Percentiles rank a stretch among this genome's conserved stretches.
These are phyloP conservation scores for Cantharis nigra DNA, from an alignment of 2,888 invertebrate genomes.

Conservation along the genomic window DNA sequence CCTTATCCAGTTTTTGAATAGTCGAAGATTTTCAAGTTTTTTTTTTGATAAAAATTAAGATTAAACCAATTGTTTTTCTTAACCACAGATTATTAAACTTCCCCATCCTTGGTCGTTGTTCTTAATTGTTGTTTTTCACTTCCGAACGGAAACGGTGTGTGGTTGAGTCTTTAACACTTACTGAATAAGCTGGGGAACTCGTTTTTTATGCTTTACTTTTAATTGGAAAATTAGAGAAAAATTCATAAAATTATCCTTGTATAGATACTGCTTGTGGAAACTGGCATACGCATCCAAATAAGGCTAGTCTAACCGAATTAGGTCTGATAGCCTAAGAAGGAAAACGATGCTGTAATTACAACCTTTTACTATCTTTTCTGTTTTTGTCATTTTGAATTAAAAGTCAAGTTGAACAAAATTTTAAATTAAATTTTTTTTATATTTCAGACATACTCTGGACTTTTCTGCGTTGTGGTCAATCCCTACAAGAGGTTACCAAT, in stretches of 20 bases:
- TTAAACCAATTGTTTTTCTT: no score
- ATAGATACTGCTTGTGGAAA: not conserved
- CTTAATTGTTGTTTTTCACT: not conserved
- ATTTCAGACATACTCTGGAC: conserved; percentile 97
- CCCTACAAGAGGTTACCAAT: conserved; percentile 99
- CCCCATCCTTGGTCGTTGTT: not conserved
- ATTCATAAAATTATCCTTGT: not conserved
- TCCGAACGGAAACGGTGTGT: not conserved
- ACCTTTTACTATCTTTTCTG: not conserved
- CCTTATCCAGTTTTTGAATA: not conserved
- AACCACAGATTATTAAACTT: not conserved
- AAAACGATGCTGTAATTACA: not conserved
- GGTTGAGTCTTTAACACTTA: not conserved
- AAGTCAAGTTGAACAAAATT: not conserved
- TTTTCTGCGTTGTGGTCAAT: conserved; percentile 99
- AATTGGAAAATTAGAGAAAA: not conserved
- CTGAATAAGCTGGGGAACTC: not conserved
- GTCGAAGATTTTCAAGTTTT: not conserved
- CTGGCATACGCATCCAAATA: not conserved
- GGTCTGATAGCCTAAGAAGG: not conserved
- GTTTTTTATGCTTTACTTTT: not conserved
- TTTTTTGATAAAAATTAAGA: not conserved
- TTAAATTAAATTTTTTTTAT: conserved; percentile 27
- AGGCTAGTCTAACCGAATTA: not conserved
- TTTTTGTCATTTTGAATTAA: no score